Conservation (phyloP, 2,113 vertebrate genomes). For the Pseudonaja textilis region DNA sequence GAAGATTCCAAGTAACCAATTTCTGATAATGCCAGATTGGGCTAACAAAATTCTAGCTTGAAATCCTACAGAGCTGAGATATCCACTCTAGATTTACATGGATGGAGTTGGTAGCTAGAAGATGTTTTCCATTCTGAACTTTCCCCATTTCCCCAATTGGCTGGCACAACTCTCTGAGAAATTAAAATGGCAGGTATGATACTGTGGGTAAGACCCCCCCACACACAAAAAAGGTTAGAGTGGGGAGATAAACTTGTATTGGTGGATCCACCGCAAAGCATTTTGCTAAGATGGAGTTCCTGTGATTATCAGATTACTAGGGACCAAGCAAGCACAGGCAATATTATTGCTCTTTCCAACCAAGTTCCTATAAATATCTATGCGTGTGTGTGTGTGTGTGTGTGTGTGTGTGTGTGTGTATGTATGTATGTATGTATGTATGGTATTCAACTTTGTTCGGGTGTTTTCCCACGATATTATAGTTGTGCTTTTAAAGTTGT, state of each 20-base stretch:
- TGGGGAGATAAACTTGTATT: background rate
- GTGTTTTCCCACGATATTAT: too few relatives aligned
- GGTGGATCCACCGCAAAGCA: background rate
- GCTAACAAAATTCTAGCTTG: background rate
- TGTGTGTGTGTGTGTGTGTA: too few relatives aligned
- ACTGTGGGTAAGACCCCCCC: background rate
- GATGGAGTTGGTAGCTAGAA: background rate
- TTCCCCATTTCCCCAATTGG: background rate
- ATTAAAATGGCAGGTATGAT: background rate
- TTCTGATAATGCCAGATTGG: background rate
- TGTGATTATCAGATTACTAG: background rate
- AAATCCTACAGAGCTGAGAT: background rate
- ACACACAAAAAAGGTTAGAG: background rate
- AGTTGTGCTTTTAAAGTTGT: too few relatives aligned
- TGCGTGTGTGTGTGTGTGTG: too few relatives aligned
- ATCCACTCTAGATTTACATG: background rate
- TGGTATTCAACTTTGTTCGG: too few relatives aligned
- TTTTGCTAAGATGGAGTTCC: background rate
- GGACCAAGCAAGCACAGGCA: background rate
- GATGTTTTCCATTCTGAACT: background rate
- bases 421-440: too few relatives aligned
- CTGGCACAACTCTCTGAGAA: background rate
- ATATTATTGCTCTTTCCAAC: constrained; percentile 11
- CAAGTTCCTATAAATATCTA: background rate
- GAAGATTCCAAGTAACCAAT: background rate